Evolutionary conservation across 1,140 invertebrate genomes (phyloP).

Genomic region (Drosophila equinoxialis): DNA sequence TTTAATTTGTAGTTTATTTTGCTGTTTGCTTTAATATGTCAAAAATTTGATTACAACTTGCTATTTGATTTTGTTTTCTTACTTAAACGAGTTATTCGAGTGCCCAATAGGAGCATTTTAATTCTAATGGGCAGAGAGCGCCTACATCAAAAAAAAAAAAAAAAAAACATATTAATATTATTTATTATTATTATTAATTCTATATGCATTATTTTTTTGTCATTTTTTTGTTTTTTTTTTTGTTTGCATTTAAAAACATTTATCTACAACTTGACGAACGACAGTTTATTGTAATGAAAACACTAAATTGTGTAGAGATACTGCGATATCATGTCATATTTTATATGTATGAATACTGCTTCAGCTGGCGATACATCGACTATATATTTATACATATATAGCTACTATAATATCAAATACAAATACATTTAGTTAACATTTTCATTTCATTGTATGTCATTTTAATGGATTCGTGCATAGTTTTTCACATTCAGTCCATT

Average conservation of each 20-base stretch:
- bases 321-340: slow-evolving; percentile 63
- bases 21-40: slow-evolving; percentile 46
- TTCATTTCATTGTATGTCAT: slow-evolving; percentile 48
- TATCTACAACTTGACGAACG: slow-evolving; percentile 75
- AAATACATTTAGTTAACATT: slow-evolving; percentile 77
- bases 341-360: slow-evolving; percentile 75
- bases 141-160: slow-evolving; percentile 8
- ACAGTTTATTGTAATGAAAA: slow-evolving; percentile 73
- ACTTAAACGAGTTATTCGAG: slow-evolving; percentile 6
- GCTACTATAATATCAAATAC: slow-evolving; percentile 49
- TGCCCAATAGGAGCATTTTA: slow-evolving; percentile 8
- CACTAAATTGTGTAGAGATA: slow-evolving; percentile 58
- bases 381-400: slow-evolving; percentile 8
- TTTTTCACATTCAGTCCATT: slow-evolving; percentile 60
- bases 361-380: slow-evolving; percentile 59
- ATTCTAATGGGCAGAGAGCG: slow-evolving; percentile 5
- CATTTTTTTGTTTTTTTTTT: slow-evolving; percentile 27
- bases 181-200: slow-evolving; percentile 7
- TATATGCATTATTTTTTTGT: slow-evolving; percentile 9
- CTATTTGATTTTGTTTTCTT: slow-evolving; percentile 61
- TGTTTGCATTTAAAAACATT: slow-evolving; percentile 68
- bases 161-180: not conserved
- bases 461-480: slow-evolving; percentile 36
- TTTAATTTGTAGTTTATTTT: slow-evolving; percentile 72
- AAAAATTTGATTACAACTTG: slow-evolving; percentile 72